Conservation (phyloP, 2,888 invertebrate genomes). For the Nomada ruficornis region DNA sequence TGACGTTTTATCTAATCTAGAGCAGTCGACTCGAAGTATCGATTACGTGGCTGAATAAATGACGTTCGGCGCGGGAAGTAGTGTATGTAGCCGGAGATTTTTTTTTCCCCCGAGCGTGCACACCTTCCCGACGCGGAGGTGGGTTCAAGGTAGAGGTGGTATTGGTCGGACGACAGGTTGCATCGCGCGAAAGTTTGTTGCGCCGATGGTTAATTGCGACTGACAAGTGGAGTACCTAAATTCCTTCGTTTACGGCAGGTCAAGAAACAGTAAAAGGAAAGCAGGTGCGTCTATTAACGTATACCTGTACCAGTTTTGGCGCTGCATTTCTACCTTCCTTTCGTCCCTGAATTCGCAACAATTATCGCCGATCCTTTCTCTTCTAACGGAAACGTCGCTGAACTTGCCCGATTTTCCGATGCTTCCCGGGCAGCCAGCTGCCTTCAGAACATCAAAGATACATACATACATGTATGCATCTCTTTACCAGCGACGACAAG, state of each 20-base stretch:
- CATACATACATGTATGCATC: too few species aligned
- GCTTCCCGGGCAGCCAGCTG: neutral
- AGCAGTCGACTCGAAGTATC: neutral
- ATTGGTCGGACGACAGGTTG: neutral
- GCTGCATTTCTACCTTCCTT: slow-evolving; percentile 51
- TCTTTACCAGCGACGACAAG: too few species aligned
- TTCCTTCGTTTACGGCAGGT: slow-evolving; percentile 71
- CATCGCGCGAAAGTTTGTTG: slow-evolving; percentile 41
- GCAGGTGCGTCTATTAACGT: slow-evolving; percentile 63
- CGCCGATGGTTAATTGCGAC: slow-evolving; percentile 51
- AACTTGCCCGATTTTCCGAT: slow-evolving; percentile 40
- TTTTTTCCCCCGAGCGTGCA: neutral
- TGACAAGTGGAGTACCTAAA: slow-evolving; percentile 66
- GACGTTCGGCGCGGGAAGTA: too few species aligned
- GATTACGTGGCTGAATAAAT: slow-evolving; percentile 1
- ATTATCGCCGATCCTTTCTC: slow-evolving; percentile 61
- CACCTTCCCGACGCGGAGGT: too few species aligned
- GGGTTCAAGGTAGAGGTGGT: neutral
- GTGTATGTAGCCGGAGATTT: neutral
- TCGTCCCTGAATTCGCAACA: slow-evolving; percentile 25
- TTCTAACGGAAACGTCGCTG: slow-evolving; percentile 50
- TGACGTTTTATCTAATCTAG: slow-evolving; percentile 47
- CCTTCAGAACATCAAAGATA: too few species aligned
- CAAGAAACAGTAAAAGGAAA: slow-evolving; percentile 74
- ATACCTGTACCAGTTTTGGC: slow-evolving; percentile 49